Evolutionary conservation across 1,140 invertebrate genomes (phyloP).

Genomic region (Pentalonia nigronervosa): DNA sequence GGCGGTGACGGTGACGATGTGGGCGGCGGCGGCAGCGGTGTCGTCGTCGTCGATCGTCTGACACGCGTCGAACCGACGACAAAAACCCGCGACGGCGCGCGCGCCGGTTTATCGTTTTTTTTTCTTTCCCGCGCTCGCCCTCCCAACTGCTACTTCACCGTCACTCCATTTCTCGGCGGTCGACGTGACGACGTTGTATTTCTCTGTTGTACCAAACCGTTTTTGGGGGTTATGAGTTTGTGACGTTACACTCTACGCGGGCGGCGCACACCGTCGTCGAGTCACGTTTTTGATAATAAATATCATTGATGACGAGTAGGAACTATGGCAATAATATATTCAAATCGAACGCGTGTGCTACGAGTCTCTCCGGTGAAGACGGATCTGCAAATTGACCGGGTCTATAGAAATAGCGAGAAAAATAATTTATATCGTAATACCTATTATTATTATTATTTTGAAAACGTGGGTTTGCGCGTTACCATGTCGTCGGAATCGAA

Average conservation of each 20-base stretch:
- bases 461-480: background rate
- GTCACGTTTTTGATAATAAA: background rate
- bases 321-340: background rate
- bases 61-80: constrained; percentile 40
- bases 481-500: background rate
- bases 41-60: background rate
- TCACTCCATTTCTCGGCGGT: background rate
- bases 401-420: background rate
- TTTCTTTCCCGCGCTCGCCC: background rate
- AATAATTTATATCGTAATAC: background rate
- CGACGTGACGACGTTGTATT: background rate
- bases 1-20: background rate
- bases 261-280: background rate
- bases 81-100: constrained; percentile 27
- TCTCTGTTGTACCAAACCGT: background rate
- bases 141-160: too few relatives aligned
- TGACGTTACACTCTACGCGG: background rate
- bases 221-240: constrained; percentile 13
- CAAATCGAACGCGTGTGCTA: background rate
- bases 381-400: background rate
- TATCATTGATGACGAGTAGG: background rate
- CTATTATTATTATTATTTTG: background rate
- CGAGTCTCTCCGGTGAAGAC: background rate
- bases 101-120: background rate
- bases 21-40: background rate